Conservation (phyloP, 2,888 invertebrate genomes). For the Harpalus rufipes region DNA sequence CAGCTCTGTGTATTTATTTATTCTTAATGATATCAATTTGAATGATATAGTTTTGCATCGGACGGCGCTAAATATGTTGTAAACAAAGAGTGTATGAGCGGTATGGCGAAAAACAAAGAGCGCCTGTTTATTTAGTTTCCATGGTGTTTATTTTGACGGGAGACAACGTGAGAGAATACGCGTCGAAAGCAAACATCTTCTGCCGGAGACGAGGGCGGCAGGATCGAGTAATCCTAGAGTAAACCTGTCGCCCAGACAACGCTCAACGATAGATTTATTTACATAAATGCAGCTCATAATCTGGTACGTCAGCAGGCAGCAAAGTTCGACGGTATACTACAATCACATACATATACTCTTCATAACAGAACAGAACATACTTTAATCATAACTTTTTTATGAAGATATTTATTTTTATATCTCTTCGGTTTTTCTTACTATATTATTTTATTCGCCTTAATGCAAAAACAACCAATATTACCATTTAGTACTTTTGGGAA, state of each 20-base stretch:
- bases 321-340: constrained; percentile 37
- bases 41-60: constrained; percentile 3
- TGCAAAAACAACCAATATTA: too few species aligned
- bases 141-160: constrained; percentile 55
- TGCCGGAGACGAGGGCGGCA: constrained; percentile 7
- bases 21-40: not conserved
- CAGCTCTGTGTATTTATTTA: not conserved
- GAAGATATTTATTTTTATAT: too few species aligned
- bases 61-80: not conserved
- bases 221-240: constrained; percentile 65
- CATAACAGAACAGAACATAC: too few species aligned
- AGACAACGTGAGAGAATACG: constrained; percentile 53
- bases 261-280: constrained; percentile 47
- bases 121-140: constrained; percentile 42
- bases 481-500: too few species aligned
- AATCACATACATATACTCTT: not conserved
- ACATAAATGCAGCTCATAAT: constrained; percentile 58
- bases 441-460: too few species aligned
- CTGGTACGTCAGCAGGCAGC: constrained; percentile 41
- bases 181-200: constrained; percentile 52
- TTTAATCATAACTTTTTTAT: too few species aligned
- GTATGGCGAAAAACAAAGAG: constrained; percentile 50
- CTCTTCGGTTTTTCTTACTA: too few species aligned
- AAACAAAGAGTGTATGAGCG: constrained; percentile 34
- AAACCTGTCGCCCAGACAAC: constrained; percentile 63